Evolutionary conservation across 2,888 invertebrate species (phyloP).

Genomic region (Invenusta paracnida): DNA sequence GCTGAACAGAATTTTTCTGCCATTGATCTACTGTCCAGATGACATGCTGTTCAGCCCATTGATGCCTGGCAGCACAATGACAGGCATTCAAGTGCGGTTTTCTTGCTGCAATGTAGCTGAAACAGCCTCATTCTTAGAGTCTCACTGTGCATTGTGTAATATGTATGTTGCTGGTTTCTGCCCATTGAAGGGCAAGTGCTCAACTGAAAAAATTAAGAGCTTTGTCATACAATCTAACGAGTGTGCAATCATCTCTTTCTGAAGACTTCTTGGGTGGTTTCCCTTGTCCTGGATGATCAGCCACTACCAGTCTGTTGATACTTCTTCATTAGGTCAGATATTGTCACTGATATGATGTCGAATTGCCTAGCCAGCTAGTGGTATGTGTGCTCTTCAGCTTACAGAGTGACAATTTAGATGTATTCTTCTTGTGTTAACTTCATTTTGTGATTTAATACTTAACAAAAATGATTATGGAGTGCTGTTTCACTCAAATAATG

Average conservation of each 20-base stretch:
- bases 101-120: not conserved
- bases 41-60: not conserved
- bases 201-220: not conserved
- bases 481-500: too few relatives aligned
- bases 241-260: not conserved
- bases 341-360: not conserved
- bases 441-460: too few relatives aligned
- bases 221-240: not conserved
- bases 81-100: not conserved
- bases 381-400: not conserved
- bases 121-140: not conserved
- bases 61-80: not conserved
- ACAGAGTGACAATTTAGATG: not conserved
- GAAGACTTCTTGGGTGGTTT: not conserved
- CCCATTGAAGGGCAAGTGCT: not conserved
- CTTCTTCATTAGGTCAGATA: not conserved
- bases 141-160: not conserved
- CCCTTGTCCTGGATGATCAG: not conserved
- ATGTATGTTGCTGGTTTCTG: not conserved
- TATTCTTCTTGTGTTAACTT: not conserved
- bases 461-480: too few relatives aligned
- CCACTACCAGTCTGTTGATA: not conserved
- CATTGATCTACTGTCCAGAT: not conserved
- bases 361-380: not conserved
- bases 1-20: not conserved